A percentile compares a stretch with the other conserved stretches of the same genome.
Evolutionary conservation across 1,140 invertebrate species (phyloP).

Genomic region (Habropoda laboriosa): DNA sequence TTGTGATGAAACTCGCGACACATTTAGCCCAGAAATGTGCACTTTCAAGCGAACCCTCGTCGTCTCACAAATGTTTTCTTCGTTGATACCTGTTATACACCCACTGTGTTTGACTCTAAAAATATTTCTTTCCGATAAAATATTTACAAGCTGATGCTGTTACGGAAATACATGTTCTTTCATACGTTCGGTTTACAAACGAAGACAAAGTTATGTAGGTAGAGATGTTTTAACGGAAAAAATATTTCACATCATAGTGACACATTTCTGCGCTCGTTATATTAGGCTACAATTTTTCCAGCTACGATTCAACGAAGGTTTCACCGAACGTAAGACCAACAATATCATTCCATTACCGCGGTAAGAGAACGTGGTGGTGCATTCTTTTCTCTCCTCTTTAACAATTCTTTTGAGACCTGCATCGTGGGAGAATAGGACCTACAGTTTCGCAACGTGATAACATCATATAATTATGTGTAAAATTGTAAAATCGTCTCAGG

Average conservation of each 20-base stretch:
- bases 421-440: slow-evolving; percentile 47
- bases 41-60: neutral
- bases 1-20: neutral
- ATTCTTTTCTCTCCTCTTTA: neutral
- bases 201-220: neutral
- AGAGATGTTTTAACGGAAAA: neutral
- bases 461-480: slow-evolving; percentile 75
- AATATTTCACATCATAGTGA: neutral
- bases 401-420: slow-evolving; percentile 14
- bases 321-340: slow-evolving; percentile 32
- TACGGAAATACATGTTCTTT: neutral
- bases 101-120: neutral
- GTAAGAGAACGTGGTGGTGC: neutral
- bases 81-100: neutral
- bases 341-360: slow-evolving; percentile 44
- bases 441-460: slow-evolving; percentile 63
- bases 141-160: neutral
- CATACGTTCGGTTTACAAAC: neutral
- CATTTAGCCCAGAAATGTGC: slow-evolving; percentile 17
- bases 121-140: neutral
- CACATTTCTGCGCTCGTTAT: slow-evolving; percentile 21
- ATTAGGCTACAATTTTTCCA: neutral
- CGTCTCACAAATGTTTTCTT: neutral
- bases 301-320: slow-evolving; percentile 1
- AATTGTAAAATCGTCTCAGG: slow-evolving; percentile 77